Evolutionary conservation across 2,113 vertebrate species (phyloP).

Genomic region (Spilogale gracilis): DNA sequence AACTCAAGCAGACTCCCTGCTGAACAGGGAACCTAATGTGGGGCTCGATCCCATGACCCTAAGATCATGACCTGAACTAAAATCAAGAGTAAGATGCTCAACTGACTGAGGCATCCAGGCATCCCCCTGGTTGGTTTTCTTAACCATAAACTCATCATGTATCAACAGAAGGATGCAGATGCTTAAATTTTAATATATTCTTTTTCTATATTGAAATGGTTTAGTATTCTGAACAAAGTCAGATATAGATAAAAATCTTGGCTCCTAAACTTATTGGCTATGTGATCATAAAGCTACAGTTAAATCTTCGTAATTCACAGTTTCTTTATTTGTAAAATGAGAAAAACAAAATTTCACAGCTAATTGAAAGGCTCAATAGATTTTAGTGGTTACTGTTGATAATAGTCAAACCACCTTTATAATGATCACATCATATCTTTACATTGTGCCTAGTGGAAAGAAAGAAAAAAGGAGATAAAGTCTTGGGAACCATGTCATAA

Average conservation of each 20-base stretch:
- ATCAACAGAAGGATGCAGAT: not conserved
- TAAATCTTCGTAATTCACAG: not conserved
- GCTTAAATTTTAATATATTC: not conserved
- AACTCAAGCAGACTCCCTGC: not conserved
- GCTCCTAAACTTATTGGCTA: not conserved
- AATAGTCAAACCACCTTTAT: not conserved
- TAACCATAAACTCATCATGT: not conserved
- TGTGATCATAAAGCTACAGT: not conserved
- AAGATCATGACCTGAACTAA: not conserved
- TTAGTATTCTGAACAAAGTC: not conserved
- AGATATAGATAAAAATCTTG: not conserved
- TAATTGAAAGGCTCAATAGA: not conserved
- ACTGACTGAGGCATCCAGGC: not conserved
- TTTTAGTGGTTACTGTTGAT: not conserved
- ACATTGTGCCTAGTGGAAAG: not conserved
- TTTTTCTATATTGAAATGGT: not conserved
- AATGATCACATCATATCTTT: not conserved
- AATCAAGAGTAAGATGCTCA: not conserved
- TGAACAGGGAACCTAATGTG: not conserved
- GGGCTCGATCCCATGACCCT: not conserved
- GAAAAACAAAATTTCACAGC: not conserved
- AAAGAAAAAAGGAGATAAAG: not conserved
- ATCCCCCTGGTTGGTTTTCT: not conserved
- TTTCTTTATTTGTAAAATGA: not conserved
- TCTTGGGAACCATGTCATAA: not conserved